Evolutionary conservation across 2,113 vertebrate species (phyloP).

Genomic region (Shinisaurus crocodilurus): DNA sequence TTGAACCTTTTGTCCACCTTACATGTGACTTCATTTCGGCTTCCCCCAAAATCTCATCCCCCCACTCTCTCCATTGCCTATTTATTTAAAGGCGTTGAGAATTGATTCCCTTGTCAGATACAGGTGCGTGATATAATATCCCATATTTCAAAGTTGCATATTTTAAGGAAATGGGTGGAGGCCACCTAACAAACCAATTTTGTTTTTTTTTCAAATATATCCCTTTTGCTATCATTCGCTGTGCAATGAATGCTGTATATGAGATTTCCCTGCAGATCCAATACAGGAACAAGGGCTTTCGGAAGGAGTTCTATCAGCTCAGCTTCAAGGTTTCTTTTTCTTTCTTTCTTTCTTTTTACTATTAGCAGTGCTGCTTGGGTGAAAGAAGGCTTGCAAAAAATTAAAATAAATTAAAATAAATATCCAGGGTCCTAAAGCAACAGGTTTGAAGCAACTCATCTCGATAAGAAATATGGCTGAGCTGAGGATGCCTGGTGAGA

Average conservation of each 20-base stretch:
- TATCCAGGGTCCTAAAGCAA: conserved; percentile 53
- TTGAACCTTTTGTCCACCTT: conserved; percentile 74
- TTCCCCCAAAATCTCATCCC: conserved; percentile 66
- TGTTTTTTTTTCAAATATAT: background rate
- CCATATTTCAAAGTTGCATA: background rate
- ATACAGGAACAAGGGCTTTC: conserved; percentile 14
- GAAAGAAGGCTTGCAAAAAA: conserved; percentile 9
- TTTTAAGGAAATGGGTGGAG: background rate
- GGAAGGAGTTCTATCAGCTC: conserved; percentile 18
- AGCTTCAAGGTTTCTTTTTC: no score
- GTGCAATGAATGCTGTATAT: background rate
- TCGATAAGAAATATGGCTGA: background rate
- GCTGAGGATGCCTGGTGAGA: background rate
- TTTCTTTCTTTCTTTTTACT: background rate
- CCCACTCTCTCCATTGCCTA: conserved; percentile 60
- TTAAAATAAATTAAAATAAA: background rate
- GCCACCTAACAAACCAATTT: background rate
- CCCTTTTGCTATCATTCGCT: background rate
- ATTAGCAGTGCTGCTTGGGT: conserved; percentile 21
- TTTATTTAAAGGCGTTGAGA: conserved; percentile 57
- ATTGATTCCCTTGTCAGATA: conserved; percentile 64
- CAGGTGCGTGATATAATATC: conserved; percentile 38
- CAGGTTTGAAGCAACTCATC: conserved; percentile 58
- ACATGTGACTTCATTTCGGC: conserved; percentile 75
- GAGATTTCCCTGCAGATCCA: background rate